Conservation (phyloP, 1,140 invertebrate genomes). For the Saccostrea cuccullata region DNA sequence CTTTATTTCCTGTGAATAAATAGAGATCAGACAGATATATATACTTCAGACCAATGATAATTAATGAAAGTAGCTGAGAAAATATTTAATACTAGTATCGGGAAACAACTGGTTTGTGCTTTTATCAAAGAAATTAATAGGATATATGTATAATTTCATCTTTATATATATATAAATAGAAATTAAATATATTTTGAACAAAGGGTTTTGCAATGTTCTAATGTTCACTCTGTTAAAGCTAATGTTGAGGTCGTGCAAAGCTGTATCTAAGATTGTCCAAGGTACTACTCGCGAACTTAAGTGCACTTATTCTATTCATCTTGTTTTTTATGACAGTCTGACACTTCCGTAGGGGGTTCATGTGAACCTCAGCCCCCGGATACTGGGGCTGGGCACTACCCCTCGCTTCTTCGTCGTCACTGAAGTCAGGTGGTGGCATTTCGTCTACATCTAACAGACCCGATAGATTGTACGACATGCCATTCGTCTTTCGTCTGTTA, state of each 20-base stretch:
- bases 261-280: neutral
- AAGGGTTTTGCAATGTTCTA: too few species aligned
- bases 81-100: too few species aligned
- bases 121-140: too few species aligned
- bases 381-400: neutral
- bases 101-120: too few species aligned
- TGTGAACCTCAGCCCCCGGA: neutral
- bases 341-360: neutral
- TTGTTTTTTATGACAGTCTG: neutral
- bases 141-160: too few species aligned
- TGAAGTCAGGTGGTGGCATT: neutral
- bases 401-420: neutral
- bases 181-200: too few species aligned
- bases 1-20: too few species aligned
- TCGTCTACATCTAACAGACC: neutral
- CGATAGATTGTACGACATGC: neutral
- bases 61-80: too few species aligned
- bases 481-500: neutral
- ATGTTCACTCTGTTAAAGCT: neutral
- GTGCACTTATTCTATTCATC: conserved; percentile 7
- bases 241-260: neutral
- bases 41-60: too few species aligned
- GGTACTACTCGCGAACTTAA: neutral
- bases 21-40: too few species aligned
- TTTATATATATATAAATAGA: too few species aligned